phyloP scores from a whole-genome alignment of 2,888 invertebrate species.

The Nemotelus pantherinus region DNA sequence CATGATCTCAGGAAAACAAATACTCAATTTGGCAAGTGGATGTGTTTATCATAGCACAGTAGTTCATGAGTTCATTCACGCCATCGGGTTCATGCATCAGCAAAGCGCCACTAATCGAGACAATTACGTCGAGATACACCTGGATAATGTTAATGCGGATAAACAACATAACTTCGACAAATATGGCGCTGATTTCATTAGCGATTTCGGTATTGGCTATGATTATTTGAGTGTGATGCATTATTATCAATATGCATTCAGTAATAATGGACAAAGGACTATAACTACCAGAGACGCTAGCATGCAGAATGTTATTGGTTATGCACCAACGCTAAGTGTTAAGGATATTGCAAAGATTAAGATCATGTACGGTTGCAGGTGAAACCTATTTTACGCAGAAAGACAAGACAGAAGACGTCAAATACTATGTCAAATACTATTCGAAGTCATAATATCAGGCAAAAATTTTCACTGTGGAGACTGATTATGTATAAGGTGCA shows the following conservation, averaged over 20 bases:
- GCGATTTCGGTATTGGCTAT: slow-evolving; percentile 74
- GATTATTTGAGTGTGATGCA: slow-evolving; percentile 86
- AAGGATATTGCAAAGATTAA: slow-evolving; percentile 75
- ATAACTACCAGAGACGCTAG: slow-evolving; percentile 56
- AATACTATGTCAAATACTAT: too few relatives aligned
- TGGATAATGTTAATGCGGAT: slow-evolving; percentile 65
- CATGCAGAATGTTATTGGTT: slow-evolving; percentile 67
- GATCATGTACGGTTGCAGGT: slow-evolving; percentile 68
- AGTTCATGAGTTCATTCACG: slow-evolving; percentile 81
- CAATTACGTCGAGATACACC: slow-evolving; percentile 70
- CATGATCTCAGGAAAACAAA: slow-evolving; percentile 65
- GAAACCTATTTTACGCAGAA: too few relatives aligned
- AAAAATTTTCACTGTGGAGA: too few relatives aligned
- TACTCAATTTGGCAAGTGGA: slow-evolving; percentile 59
- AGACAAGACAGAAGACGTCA: too few relatives aligned
- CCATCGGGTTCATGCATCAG: slow-evolving; percentile 81
- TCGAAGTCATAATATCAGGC: too few relatives aligned
- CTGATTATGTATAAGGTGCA: too few relatives aligned
- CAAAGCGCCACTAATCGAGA: slow-evolving; percentile 81
- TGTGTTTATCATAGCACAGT: slow-evolving; percentile 68
- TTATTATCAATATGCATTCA: slow-evolving; percentile 78
- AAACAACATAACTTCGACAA: slow-evolving; percentile 76
- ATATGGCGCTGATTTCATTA: slow-evolving; percentile 67
- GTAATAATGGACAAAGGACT: slow-evolving; percentile 74
- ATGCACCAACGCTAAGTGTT: slow-evolving; percentile 73